Evolutionary conservation across 2,113 vertebrate species (phyloP).

Genomic region (Scomber scombrus): DNA sequence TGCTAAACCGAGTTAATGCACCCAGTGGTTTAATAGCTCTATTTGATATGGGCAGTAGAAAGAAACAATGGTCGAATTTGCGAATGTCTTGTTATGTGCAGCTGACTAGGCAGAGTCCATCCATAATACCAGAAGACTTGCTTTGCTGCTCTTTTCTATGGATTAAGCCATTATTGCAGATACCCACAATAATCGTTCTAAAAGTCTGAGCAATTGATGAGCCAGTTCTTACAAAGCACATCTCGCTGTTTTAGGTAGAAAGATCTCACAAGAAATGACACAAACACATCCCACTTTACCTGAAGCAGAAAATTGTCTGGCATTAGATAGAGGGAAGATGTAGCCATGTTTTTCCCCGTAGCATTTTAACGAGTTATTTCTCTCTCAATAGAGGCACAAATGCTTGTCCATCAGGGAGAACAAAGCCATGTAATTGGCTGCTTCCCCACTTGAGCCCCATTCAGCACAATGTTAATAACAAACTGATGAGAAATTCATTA

Average conservation of each 20-base stretch:
- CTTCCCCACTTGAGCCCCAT: constrained; percentile 77
- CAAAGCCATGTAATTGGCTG: constrained; percentile 81
- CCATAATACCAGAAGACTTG: neutral
- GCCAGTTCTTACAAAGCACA: constrained; percentile 18
- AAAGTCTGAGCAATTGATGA: constrained; percentile 7
- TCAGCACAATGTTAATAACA: constrained; percentile 84
- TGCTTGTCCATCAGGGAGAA: constrained; percentile 78
- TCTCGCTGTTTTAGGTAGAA: constrained; percentile 30
- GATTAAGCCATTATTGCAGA: constrained; percentile 31
- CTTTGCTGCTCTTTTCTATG: constrained; percentile 32
- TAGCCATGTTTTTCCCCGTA: constrained; percentile 42
- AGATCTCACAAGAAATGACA: constrained; percentile 49
- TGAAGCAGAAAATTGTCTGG: constrained; percentile 68
- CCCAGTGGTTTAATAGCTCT: constrained; percentile 13
- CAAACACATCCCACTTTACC: constrained; percentile 50
- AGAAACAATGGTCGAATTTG: constrained; percentile 6
- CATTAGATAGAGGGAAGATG: constrained; percentile 34
- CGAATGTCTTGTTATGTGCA: neutral
- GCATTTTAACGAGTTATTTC: constrained; percentile 66
- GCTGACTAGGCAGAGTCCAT: constrained; percentile 15
- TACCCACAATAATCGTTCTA: constrained; percentile 17
- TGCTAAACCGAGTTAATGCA: constrained; percentile 10
- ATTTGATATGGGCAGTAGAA: constrained; percentile 3
- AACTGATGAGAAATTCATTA: constrained; percentile 88
- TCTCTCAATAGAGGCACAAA: constrained; percentile 67